Base-by-base conservation (phyloP, 2,888 invertebrate genomes). In the Agrochola litura region DNA sequence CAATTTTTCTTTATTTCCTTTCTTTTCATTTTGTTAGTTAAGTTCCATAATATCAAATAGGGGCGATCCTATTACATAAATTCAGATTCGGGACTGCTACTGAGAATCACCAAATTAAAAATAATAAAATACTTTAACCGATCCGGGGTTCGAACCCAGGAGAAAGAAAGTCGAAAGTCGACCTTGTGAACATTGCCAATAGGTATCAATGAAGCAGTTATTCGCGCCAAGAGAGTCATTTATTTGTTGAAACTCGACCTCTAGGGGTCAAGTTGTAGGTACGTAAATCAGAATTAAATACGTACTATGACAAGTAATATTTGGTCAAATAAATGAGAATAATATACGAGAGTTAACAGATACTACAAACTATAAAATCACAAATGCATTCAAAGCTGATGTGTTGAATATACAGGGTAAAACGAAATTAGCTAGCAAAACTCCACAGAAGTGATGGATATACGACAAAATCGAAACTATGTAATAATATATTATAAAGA, bases 211-310 rank as follows among this genome's bases (percentile, higher is more conserved):
- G n/a, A 12, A 19, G 43, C 19, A 77, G 69, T 61, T 76, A 76
- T 73, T 77, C 81, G 73, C 72, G 68, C 52, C 85, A 54, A 56
- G 85, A 83, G 85, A 76, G 70, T 54, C 78, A 71, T 85, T 83
- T 71, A 75, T 85, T 85, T 69, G 68, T 79, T 37, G 54, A 73
- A 81, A 75, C 71, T 81, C 70, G 69, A 73, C 64, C 76, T 70
- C 54, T 37, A 19, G 67, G 58, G 73, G 67, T 77, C 68, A 63
- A 64, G 66, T 58, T 77, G 25, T 43, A 37, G 19, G 19, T 54
- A 56, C 49, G 79, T 81, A 81, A 83, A 83, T 86, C 72, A 70
- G 75, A 77, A 73, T 79, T 67, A 83, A 68, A 81, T 72, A 64
- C 25, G 9, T 65, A 66, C 46, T 46, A 43, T 56, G 30, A 56